These are phyloP conservation scores for Chalcis sispes DNA, from an alignment of 2,888 invertebrate genomes.

Conservation along the genomic window DNA sequence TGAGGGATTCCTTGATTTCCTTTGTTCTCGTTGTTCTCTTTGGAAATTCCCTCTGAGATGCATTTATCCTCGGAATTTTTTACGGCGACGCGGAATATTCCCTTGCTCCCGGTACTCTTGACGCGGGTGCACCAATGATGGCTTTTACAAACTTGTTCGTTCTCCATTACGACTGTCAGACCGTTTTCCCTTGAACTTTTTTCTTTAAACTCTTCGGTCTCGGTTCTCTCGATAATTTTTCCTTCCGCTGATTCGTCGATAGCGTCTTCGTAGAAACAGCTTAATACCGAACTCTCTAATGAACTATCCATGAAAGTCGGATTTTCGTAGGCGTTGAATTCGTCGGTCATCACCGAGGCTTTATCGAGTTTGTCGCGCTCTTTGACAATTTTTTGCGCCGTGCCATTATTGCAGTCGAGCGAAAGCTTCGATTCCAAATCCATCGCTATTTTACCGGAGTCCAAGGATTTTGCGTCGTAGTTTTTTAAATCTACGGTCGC, in stretches of 20 bases:
- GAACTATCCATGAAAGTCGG: slow-evolving; percentile 72
- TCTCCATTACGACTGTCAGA: slow-evolving; percentile 39
- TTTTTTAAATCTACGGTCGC: background rate
- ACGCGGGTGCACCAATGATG: slow-evolving; percentile 45
- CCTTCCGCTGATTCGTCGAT: slow-evolving; percentile 32
- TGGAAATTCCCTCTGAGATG: slow-evolving; percentile 1
- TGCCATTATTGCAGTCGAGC: slow-evolving; percentile 58
- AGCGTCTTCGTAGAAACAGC: slow-evolving; percentile 62
- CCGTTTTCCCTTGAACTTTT: slow-evolving; percentile 1
- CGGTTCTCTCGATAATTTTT: background rate
- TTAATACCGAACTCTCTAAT: slow-evolving; percentile 68
- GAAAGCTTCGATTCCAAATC: slow-evolving; percentile 68
- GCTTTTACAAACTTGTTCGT: slow-evolving; percentile 4
- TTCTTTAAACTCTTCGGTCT: background rate
- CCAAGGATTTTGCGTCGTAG: slow-evolving; percentile 17
- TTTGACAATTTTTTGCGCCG: slow-evolving; percentile 58
- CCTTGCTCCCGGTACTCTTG: slow-evolving; percentile 10
- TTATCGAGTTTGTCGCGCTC: slow-evolving; percentile 15
- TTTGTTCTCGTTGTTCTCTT: slow-evolving; percentile 26
- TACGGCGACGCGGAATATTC: background rate
- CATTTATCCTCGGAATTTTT: slow-evolving; percentile 21
- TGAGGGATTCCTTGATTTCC: background rate
- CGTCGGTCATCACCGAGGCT: slow-evolving; percentile 30
- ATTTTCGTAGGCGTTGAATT: slow-evolving; percentile 70
- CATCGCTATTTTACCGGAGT: slow-evolving; percentile 56